Evolutionary conservation across 1,140 invertebrate genomes (phyloP).

Genomic region (Tetranychus cinnabarinus): DNA sequence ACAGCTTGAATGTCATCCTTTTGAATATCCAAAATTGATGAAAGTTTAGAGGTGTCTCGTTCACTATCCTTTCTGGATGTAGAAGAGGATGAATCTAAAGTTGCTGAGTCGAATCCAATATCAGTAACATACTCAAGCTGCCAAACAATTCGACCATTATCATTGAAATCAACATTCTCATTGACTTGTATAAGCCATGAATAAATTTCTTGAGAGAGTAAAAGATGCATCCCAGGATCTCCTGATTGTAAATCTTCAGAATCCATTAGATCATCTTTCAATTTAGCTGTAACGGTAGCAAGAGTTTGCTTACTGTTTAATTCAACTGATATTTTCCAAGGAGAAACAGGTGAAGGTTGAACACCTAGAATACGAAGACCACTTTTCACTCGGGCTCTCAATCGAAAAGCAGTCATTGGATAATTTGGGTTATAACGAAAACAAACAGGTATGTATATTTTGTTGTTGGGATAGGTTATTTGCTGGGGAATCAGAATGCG

Average conservation of each 20-base stretch:
- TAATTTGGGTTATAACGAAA: slow-evolving; percentile 32
- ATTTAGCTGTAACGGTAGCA: slow-evolving; percentile 56
- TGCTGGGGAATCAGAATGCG: slow-evolving; percentile 63
- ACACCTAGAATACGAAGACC: slow-evolving; percentile 57
- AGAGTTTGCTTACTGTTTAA: slow-evolving; percentile 53
- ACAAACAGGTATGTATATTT: slow-evolving; percentile 59
- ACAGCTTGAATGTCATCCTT: slow-evolving; percentile 85
- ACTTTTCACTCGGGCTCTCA: slow-evolving; percentile 62
- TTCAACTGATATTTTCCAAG: slow-evolving; percentile 60
- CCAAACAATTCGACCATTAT: slow-evolving; percentile 56
- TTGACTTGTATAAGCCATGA: slow-evolving; percentile 71
- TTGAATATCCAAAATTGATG: slow-evolving; percentile 58
- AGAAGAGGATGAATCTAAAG: too few species aligned
- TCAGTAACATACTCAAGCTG: slow-evolving; percentile 35
- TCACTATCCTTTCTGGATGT: slow-evolving; percentile 13
- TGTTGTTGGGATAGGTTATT: slow-evolving; percentile 60
- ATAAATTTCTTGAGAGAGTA: slow-evolving; percentile 47
- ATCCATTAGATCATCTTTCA: slow-evolving; percentile 19
- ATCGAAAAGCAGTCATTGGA: slow-evolving; percentile 44
- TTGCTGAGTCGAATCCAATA: not conserved
- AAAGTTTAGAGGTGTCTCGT: slow-evolving; percentile 39
- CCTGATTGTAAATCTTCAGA: not conserved
- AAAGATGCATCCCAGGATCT: not conserved
- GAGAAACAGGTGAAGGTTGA: slow-evolving; percentile 34
- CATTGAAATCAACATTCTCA: slow-evolving; percentile 41